phyloP scores from a whole-genome alignment of 2,888 invertebrate species.

The Auanema sp. region DNA sequence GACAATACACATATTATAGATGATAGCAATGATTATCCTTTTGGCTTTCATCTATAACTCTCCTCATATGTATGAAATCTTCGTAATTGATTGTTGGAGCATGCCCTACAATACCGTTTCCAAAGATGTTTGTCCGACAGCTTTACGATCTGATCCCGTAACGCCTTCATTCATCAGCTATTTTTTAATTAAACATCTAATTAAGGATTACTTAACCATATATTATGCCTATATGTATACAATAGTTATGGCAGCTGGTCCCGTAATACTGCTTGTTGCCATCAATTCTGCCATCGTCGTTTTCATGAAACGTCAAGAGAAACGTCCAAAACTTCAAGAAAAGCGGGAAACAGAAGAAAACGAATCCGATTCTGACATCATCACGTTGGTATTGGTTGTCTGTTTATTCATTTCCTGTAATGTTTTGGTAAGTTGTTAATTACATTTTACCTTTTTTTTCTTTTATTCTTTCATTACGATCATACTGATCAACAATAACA shows the following conservation, averaged over 20 bases:
- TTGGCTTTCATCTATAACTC: slow-evolving; percentile 51
- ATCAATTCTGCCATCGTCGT: slow-evolving; percentile 55
- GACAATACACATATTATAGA: slow-evolving; percentile 28
- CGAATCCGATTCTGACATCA: slow-evolving; percentile 47
- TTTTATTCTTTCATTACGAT: no score
- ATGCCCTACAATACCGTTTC: slow-evolving; percentile 44
- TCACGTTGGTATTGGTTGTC: slow-evolving; percentile 60
- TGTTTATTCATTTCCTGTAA: slow-evolving; percentile 60
- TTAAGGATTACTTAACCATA: slow-evolving; percentile 49
- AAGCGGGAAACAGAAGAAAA: background rate
- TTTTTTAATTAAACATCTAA: slow-evolving; percentile 1
- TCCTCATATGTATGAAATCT: slow-evolving; percentile 60
- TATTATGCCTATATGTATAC: slow-evolving; percentile 60
- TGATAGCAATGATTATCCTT: slow-evolving; percentile 28
- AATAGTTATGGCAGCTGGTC: slow-evolving; percentile 59
- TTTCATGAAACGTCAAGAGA: slow-evolving; percentile 35
- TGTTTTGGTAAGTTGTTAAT: slow-evolving; percentile 44
- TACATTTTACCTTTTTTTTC: background rate
- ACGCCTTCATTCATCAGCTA: background rate
- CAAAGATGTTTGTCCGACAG: slow-evolving; percentile 61
- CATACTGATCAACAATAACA: no score
- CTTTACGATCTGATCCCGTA: slow-evolving; percentile 49
- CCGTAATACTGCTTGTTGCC: slow-evolving; percentile 51
- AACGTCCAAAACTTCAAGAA: slow-evolving; percentile 7
- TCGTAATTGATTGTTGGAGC: slow-evolving; percentile 58